Evolutionary conservation across 2,888 invertebrate genomes (phyloP), one percentile per base, ranked within the genome.

Genomic region (Phortica okadai): DNA sequence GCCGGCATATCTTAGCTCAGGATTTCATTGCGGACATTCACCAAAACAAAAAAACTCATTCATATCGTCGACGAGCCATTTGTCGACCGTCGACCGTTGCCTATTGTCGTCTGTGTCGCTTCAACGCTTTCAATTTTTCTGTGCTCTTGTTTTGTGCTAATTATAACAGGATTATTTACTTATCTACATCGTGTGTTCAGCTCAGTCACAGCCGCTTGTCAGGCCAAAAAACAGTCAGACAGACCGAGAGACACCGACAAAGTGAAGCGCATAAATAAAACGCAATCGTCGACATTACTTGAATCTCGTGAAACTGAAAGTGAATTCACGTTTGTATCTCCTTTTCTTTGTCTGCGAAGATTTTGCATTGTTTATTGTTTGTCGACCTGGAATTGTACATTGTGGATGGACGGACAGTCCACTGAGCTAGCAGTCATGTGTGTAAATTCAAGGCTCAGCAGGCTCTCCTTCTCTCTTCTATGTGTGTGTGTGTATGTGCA

Each of bases 81-180:
- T 3, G 11, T 11, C 2, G n/a, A 6, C 54, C 54, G 11, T 54
- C n/a, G 11, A 16, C 21, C 14, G 6, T 5, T 1, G 11, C 21
- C 21, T 58, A 7, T 58, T 58, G 58, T 6, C 21, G 21, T 1
- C 21, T 6, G n/a, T 21, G 21, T 21, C 58, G 58, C 58, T 58
- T 58, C 58, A 76, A 67, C 77, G 80, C 80, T 76, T 77, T 76
- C 76, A 76, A 74, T 72, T 80, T 79, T 73, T 44, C 72, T 25
- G 72, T 41, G 59, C 75, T 54, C 78, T 75, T 80, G 77, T 80
- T 70, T 80, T 79, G 78, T 83, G 82, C 83, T 86, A 84, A 86
- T 86, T 86, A 87, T 86, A 84, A 83, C 83, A 80, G 87, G 86
- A 84, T 87, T 86, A 86, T 87, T 86, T 87, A 84, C 84, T 86